Conservation (phyloP, 1,140 invertebrate species). For the Drosophila insularis region DNA sequence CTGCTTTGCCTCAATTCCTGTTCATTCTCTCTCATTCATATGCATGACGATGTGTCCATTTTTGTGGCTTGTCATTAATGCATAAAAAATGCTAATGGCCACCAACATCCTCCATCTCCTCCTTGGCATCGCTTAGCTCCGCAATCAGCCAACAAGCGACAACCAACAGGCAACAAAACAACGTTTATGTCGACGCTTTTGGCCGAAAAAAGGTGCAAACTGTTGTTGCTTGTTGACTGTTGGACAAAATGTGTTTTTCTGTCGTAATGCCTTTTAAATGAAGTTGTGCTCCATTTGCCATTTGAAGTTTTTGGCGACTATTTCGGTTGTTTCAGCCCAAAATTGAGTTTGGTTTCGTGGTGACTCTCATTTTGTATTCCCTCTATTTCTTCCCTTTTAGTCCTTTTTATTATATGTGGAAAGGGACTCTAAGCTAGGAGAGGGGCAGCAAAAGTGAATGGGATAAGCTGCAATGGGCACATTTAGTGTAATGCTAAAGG, state of each 20-base stretch:
- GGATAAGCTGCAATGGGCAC: conserved; percentile 65
- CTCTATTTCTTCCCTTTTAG: not conserved
- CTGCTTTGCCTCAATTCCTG: conserved; percentile 22
- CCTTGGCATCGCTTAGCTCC: not conserved
- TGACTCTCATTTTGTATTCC: conserved; percentile 23
- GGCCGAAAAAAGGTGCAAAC: conserved; percentile 71
- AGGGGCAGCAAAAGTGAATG: not conserved
- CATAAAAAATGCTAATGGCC: conserved; percentile 78
- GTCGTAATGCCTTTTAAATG: conserved; percentile 78
- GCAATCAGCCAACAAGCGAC: conserved; percentile 4
- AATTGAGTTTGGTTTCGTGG: conserved; percentile 53
- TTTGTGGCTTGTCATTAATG: conserved; percentile 80
- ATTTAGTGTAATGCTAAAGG: conserved; percentile 67
- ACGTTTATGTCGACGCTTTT: conserved; percentile 74
- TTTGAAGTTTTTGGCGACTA: conserved; percentile 70
- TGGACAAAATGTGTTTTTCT: conserved; percentile 56
- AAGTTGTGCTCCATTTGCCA: conserved; percentile 79
- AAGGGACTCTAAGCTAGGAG: not conserved
- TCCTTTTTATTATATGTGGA: not conserved
- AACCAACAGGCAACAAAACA: conserved; percentile 12
- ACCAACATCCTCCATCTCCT: not conserved
- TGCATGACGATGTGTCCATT: conserved; percentile 79
- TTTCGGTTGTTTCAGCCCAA: conserved; percentile 68
- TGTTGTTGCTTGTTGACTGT: conserved; percentile 54
- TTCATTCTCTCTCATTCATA: conserved; percentile 62